Evolutionary conservation across 2,888 invertebrate species (phyloP), one percentile per base, ranked within the genome.

Genomic region (Aproaerema taeniolella): DNA sequence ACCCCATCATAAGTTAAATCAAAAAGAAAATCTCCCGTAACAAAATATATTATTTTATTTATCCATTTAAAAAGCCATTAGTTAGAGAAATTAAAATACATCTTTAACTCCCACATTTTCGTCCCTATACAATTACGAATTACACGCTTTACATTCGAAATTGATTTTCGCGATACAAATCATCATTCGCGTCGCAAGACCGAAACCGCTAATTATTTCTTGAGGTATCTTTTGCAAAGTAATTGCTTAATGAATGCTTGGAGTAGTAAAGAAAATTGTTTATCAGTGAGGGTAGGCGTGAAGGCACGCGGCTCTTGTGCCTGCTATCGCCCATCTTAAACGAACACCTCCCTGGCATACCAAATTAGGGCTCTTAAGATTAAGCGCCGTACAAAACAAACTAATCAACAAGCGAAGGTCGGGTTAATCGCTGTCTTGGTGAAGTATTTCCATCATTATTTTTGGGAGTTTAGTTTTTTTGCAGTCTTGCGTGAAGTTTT

Each of bases 251-350:
- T 41, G 37, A 37, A 36, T 41, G 24, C 31, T 14, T 13, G 10
- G 24, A 34, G 30, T 14, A 30, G 24, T 41, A 33, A 39, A 43
- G 41, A 35, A 40, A 42, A 42, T 50, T 44, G 42, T 47, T 40
- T 45, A 41, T 43, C 29, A 36, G 31, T 43, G 44, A 38, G 41
- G 30, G 16, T 63, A 58, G 65, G 71, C 72, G 78, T 78, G 75
- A 73, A 70, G 70, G 77, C 66, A 75, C 65, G 77, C 73, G 59
- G 67, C 53, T 56, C 59, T 67, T 65, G 62, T 68, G 58, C 61
- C 55, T 60, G 52, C 50, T 75, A 79, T 81, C 75, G 63, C 59
- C 63, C 65, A 78, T 79, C 77, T 77, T 59, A 68, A 67, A 58
- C 65, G 61, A 58, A 55, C 67, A 60, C 63, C 65, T 58, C 50